phyloP scores from a whole-genome alignment of 2,113 vertebrate species.

The Guaruba guarouba region DNA sequence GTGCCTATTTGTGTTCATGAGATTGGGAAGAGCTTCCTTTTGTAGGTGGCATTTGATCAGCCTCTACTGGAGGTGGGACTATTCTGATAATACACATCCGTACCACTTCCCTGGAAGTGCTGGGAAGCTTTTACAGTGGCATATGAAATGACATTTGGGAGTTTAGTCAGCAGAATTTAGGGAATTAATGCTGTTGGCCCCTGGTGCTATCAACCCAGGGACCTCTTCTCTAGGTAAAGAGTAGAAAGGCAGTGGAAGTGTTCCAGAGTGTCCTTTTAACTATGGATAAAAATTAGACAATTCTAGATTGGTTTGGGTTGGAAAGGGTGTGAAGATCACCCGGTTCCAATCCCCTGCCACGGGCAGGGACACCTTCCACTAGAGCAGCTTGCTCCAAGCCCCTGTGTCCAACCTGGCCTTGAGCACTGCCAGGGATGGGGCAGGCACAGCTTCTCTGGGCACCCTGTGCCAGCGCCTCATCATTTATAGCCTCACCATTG shows the following conservation, averaged over 20 bases:
- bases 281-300: background rate
- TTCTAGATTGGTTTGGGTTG: background rate
- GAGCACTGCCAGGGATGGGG: background rate
- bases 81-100: background rate
- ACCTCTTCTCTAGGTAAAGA: background rate
- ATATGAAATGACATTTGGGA: fast-evolving
- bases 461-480: background rate
- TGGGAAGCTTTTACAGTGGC: background rate
- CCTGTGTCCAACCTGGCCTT: background rate
- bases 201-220: background rate
- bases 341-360: background rate
- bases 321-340: background rate
- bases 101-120: background rate
- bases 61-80: background rate
- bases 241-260: background rate
- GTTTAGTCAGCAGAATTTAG: background rate
- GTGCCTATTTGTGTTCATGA: background rate
- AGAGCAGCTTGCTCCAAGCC: background rate
- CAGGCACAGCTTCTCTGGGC: background rate
- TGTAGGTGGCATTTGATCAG: background rate
- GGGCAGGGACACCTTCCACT: background rate
- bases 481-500: background rate
- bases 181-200: background rate
- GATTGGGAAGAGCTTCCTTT: background rate
- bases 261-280: background rate